These are phyloP conservation scores for Drosophila heteroneura DNA, from an alignment of 2,888 invertebrate species.

Conservation along the genomic window DNA sequence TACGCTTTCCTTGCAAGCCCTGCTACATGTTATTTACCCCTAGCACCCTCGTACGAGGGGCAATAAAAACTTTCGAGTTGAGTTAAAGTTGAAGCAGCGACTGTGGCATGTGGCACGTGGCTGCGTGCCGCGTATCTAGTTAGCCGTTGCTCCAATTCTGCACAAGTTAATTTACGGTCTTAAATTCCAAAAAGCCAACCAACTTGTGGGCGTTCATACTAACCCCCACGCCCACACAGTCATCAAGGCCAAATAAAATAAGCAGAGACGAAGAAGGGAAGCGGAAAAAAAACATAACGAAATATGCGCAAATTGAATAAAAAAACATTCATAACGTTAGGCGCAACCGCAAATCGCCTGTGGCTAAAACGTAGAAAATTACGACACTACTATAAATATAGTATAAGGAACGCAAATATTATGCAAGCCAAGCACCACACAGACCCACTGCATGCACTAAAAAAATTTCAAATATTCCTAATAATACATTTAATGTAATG, in stretches of 20 bases:
- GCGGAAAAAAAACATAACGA: slow-evolving; percentile 15
- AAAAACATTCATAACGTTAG: slow-evolving; percentile 61
- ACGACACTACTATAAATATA: slow-evolving; percentile 62
- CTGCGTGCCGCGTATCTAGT: slow-evolving; percentile 54
- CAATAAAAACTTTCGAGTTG: slow-evolving; percentile 63
- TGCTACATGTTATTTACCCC: slow-evolving; percentile 5
- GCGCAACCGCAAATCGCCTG: slow-evolving; percentile 46
- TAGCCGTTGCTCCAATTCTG: slow-evolving; percentile 38
- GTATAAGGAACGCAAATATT: slow-evolving; percentile 34
- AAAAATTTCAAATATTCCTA: neutral
- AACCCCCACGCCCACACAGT: slow-evolving; percentile 20
- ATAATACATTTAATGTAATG: neutral
- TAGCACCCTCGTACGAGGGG: slow-evolving; percentile 47
- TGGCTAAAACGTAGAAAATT: slow-evolving; percentile 55
- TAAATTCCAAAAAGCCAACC: slow-evolving; percentile 33
- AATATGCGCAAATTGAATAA: slow-evolving; percentile 61
- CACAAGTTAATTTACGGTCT: slow-evolving; percentile 55
- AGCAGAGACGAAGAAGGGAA: slow-evolving; percentile 2
- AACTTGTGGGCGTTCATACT: slow-evolving; percentile 23
- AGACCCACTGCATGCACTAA: slow-evolving; percentile 19
- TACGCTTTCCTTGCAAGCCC: neutral
- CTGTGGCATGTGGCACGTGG: slow-evolving; percentile 31
- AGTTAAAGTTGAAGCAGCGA: slow-evolving; percentile 59
- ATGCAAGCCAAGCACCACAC: neutral
- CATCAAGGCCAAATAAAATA: slow-evolving; percentile 28